Evolutionary conservation across 2,797 vertebrate species (phyloP).

Genomic region (Neoniphon sammara): DNA sequence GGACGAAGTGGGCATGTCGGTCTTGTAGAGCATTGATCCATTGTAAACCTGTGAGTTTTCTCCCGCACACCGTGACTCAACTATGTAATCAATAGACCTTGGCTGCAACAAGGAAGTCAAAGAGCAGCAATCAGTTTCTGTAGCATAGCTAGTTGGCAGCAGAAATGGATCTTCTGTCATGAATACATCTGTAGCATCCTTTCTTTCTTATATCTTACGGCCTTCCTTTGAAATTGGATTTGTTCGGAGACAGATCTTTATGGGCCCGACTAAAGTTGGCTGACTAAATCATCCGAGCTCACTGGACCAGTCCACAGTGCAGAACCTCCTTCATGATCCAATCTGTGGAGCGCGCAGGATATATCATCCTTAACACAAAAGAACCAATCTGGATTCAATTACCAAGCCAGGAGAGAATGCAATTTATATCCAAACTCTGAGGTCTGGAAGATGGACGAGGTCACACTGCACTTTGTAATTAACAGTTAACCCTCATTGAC

Average conservation of each 20-base stretch:
- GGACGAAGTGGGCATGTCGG: background rate
- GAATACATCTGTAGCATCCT: constrained; percentile 20
- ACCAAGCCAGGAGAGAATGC: constrained; percentile 57
- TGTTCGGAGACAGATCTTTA: constrained; percentile 59
- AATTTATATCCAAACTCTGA: constrained; percentile 74
- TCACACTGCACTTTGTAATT: constrained; percentile 70
- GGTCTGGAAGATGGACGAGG: constrained; percentile 63
- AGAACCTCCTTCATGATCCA: constrained; percentile 39
- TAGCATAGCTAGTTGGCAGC: constrained; percentile 15
- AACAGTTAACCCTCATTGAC: constrained; percentile 71
- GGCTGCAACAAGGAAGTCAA: constrained; percentile 43
- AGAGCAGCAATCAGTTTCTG: constrained; percentile 40
- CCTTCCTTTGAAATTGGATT: constrained; percentile 58
- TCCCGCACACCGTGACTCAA: constrained; percentile 46
- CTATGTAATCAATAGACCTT: constrained; percentile 55
- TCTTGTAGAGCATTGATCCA: constrained; percentile 27
- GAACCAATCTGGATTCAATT: constrained; percentile 78
- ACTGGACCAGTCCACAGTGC: constrained; percentile 42
- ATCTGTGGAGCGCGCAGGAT: constrained; percentile 58
- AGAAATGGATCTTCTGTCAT: constrained; percentile 19
- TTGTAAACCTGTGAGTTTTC: constrained; percentile 38
- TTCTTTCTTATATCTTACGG: constrained; percentile 28
- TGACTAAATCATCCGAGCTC: constrained; percentile 70
- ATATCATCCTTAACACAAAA: constrained; percentile 71
- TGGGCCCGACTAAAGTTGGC: constrained; percentile 51